These are phyloP conservation scores for Cantharis rufa DNA, from an alignment of 2,888 invertebrate genomes.

Conservation along the genomic window DNA sequence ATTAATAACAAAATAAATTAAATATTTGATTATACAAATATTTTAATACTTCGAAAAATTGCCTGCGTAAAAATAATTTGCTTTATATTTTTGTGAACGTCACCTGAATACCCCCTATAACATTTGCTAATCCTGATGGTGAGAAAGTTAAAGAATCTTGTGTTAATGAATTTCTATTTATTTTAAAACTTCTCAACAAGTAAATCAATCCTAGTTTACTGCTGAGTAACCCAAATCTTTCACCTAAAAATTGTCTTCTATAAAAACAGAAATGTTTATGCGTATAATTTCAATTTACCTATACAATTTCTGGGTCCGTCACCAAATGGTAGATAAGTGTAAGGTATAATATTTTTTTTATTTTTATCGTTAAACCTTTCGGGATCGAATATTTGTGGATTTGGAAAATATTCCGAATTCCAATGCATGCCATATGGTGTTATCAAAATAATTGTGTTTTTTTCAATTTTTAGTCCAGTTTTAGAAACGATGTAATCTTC, in stretches of 20 bases:
- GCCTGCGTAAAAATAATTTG: background rate
- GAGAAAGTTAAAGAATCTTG: background rate
- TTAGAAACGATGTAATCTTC: conserved; percentile 43
- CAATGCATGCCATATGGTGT: conserved; percentile 48
- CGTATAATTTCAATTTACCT: background rate
- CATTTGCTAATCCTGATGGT: background rate
- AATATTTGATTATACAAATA: too few relatives aligned
- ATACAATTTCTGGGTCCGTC: background rate
- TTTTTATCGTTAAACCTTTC: conserved; percentile 48
- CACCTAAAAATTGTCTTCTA: background rate
- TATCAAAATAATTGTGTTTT: conserved; percentile 49
- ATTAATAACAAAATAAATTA: too few relatives aligned
- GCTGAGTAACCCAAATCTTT: conserved; percentile 4
- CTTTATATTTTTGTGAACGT: background rate
- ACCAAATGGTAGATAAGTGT: background rate
- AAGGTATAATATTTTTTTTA: background rate
- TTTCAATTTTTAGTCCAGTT: conserved; percentile 42
- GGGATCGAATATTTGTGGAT: conserved; percentile 52
- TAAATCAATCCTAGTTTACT: conserved; percentile 4
- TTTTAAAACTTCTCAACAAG: background rate
- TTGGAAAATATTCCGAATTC: conserved; percentile 48
- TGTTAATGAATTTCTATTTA: background rate
- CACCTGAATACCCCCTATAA: background rate
- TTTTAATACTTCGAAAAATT: too few relatives aligned
- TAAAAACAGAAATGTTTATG: background rate